Base-by-base conservation (phyloP, 2,113 vertebrate species). In the Mobula birostris region DNA sequence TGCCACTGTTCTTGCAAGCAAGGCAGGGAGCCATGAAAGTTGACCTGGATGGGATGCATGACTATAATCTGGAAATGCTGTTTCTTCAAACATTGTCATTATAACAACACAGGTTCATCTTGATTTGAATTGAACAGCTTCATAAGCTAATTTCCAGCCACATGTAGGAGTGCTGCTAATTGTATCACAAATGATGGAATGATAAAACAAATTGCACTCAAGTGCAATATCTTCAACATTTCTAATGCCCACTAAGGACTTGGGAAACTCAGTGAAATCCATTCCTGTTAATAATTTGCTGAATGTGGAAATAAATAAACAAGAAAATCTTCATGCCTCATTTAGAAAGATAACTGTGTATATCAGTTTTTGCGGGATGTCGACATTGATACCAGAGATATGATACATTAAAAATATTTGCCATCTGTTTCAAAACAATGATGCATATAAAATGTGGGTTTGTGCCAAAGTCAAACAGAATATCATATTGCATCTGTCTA, bases 381-480 rank as follows among this genome's bases (percentile, higher is more conserved):
- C 66, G 66, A 91, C 7, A 91, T n/a, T 70, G 68, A 19, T 70
- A 92, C 68, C 17, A 92, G 66, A 40, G n/a, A 24, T 70, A 92
- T 92, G 66, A 72, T n/a, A 92, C 29, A 80, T 11, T 36, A 14
- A 72, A 92, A 92, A n/a, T n/a, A 8, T 70, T 72, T 92, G 63
- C 90, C 66, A 72, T 72, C 66, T 74, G 66, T 48, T 92, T 72
- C 7, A 40, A 36, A 72, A 74, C 70, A 72, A 72, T 27, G 36
- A 7, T 24, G 24, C 8, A 92, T 63, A 48, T 72, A 27, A 40
- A 24, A 92, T 40, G 17, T 72, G 12, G 56, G 11, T 19, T 40
- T 24, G 90, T 92, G 66, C 90, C 90, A 92, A 92, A 92, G 19
- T 7, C 11, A 68, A 90, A 68, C 87, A 90, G 29, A 66, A 63